Conservation (phyloP, 2,797 vertebrate genomes). For the Anabas testudineus region DNA sequence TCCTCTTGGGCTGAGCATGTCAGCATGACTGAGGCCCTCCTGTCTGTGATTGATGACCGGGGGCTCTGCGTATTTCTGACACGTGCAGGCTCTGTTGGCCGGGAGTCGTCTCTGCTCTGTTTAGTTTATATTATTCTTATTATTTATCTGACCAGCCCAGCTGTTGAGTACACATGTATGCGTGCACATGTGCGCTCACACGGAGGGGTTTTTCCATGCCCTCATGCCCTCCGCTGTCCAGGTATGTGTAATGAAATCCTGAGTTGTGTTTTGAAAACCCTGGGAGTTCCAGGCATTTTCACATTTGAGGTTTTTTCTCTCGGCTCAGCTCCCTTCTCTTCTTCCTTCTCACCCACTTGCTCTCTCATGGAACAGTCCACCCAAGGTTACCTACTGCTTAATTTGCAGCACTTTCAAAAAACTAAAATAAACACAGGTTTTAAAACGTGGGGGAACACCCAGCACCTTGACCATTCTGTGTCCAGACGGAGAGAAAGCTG, state of each 20-base stretch:
- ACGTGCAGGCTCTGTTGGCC: conserved; percentile 51
- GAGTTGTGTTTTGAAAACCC: conserved; percentile 81
- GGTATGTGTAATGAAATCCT: conserved; percentile 85
- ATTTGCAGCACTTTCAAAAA: conserved; percentile 68
- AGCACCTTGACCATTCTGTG: conserved; percentile 53
- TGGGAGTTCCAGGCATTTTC: conserved; percentile 81
- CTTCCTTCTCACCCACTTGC: conserved; percentile 41
- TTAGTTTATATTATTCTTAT: conserved; percentile 77
- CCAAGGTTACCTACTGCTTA: conserved; percentile 58
- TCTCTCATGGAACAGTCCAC: conserved; percentile 61
- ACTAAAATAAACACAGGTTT: conserved; percentile 68
- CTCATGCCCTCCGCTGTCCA: conserved; percentile 81
- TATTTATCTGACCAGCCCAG: conserved; percentile 65
- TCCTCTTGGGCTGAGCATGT: conserved; percentile 44
- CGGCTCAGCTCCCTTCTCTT: conserved; percentile 46
- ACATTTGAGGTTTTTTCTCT: conserved; percentile 71
- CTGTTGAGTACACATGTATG: conserved; percentile 43
- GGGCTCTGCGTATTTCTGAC: conserved; percentile 60
- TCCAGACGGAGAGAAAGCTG: conserved; percentile 54
- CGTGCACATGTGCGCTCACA: conserved; percentile 22
- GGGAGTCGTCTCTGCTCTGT: conserved; percentile 58
- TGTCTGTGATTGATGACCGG: conserved; percentile 70
- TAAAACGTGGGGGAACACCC: conserved; percentile 67
- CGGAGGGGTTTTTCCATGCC: conserved; percentile 83
- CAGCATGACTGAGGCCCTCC: conserved; percentile 57